Percentiles rank a stretch among this genome's conserved stretches.
phyloP scores from a whole-genome alignment of 1,140 invertebrate species.

The Drosophila obscura region DNA sequence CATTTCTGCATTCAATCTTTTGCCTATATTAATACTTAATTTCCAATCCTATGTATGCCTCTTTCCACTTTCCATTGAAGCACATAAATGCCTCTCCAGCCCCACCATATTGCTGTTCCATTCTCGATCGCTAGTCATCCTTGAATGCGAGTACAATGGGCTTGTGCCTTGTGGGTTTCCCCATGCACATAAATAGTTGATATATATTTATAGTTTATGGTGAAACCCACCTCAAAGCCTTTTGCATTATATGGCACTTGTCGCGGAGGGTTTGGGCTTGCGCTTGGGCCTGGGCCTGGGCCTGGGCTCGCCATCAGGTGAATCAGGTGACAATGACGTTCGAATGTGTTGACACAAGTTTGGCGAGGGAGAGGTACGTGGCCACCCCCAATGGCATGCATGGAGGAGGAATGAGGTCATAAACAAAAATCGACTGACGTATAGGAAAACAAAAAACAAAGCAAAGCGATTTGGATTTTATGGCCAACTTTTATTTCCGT shows the following conservation, averaged over 20 bases:
- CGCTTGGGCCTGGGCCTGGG: neutral
- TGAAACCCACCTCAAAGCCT: constrained; percentile 31
- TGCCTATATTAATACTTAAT: too few species aligned
- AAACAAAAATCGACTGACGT: constrained; percentile 44
- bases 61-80: too few species aligned
- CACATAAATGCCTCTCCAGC: too few species aligned
- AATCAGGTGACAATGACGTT: constrained; percentile 74
- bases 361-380: constrained; percentile 5
- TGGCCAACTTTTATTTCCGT: constrained; percentile 67
- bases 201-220: constrained; percentile 2
- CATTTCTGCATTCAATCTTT: too few species aligned
- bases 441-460: constrained; percentile 16
- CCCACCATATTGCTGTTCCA: too few species aligned
- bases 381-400: constrained; percentile 37
- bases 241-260: constrained; percentile 42
- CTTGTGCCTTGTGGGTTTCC: neutral
- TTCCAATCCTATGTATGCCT: too few species aligned
- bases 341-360: constrained; percentile 62
- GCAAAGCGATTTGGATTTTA: constrained; percentile 40
- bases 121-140: neutral
- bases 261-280: too few species aligned
- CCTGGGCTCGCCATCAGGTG: constrained; percentile 30
- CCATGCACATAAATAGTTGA: neutral
- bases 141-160: neutral
- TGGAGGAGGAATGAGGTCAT: constrained; percentile 63